Evolutionary conservation across 2,888 invertebrate species (phyloP).

Genomic region (Oligia latruncula): DNA sequence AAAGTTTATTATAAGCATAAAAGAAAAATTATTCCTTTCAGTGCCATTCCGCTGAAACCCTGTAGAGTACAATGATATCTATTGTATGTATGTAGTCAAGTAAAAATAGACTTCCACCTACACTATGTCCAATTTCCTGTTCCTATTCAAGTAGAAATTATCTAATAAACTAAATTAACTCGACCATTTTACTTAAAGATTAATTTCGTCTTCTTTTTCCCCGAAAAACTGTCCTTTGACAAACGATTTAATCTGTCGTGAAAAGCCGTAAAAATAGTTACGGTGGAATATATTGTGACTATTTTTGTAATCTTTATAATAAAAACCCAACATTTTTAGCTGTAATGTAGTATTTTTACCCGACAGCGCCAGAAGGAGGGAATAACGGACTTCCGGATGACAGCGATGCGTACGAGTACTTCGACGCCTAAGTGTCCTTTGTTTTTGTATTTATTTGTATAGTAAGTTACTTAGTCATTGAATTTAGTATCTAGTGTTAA

Average conservation of each 20-base stretch:
- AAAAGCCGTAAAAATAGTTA: conserved; percentile 1
- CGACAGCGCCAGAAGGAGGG: too few species aligned
- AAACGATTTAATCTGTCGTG: conserved; percentile 3
- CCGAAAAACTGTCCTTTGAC: not conserved
- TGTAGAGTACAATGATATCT: not conserved
- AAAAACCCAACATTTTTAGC: too few species aligned
- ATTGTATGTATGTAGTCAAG: not conserved
- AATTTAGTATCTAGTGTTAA: too few species aligned
- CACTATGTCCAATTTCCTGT: conserved; percentile 69
- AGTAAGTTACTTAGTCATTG: too few species aligned
- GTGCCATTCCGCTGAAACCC: not conserved
- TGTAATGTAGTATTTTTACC: too few species aligned
- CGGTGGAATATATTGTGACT: not conserved
- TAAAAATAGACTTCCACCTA: conserved; percentile 35
- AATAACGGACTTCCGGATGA: too few species aligned
- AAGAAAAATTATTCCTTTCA: not conserved
- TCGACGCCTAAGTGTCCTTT: too few species aligned
- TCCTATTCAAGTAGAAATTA: conserved; percentile 49
- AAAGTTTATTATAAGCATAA: not conserved
- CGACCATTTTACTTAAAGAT: conserved; percentile 19
- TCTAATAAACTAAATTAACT: conserved; percentile 49
- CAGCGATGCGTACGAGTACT: too few species aligned
- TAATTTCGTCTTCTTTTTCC: conserved; percentile 13
- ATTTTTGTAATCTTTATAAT: not conserved
- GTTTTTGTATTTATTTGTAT: too few species aligned